Evolutionary conservation across 2,797 vertebrate genomes (phyloP), one percentile per base, ranked within the genome.

Genomic region (Peromyscus attwateri): DNA sequence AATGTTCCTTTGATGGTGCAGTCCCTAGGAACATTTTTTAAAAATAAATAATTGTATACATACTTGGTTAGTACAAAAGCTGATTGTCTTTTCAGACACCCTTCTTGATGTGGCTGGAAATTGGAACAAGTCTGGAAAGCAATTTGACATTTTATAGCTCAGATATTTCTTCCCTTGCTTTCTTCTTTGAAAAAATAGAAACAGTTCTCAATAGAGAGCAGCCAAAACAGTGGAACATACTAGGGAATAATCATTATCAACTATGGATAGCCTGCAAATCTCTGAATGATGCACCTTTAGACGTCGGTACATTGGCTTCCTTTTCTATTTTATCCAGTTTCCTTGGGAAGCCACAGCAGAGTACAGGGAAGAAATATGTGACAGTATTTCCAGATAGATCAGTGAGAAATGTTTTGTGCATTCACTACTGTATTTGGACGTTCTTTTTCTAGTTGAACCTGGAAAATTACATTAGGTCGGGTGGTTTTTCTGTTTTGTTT

Each of bases 71-170:
- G 98, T 95, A 96, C 2, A 98, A 98, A 97, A 95, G 98, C 93
- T 98, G 98, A 99, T 98, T 98, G 98, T 98, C 98, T 98, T 98
- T 98, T 98, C 98, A 98, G 98, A 98, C 98, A 98, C 97, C 94
- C 95, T 96, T 97, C 98, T 99, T 99, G 98, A 99, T 99, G 98
- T 99, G 99, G 99, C 98, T 98, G 98, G 98, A 98, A 98, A 98
- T 93, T 94, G 98, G 98, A 98, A 98, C 97, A 94, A 97, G 97
- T 98, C 98, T 98, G 98, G 98, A 99, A 98, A 98, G 98, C 96
- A 91, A 97, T 97, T 96, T 98, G 98, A 98, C 98, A 97, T 99
- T 99, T 98, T 98, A 98, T 98, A 98, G 98, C 98, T 98, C 7
- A 98, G 98, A 98, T 98, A 98, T 98, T 98, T 99, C 98, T 98